These are phyloP conservation scores for Tetramorium alpestre DNA, from an alignment of 1,140 invertebrate genomes.

Conservation along the genomic window DNA sequence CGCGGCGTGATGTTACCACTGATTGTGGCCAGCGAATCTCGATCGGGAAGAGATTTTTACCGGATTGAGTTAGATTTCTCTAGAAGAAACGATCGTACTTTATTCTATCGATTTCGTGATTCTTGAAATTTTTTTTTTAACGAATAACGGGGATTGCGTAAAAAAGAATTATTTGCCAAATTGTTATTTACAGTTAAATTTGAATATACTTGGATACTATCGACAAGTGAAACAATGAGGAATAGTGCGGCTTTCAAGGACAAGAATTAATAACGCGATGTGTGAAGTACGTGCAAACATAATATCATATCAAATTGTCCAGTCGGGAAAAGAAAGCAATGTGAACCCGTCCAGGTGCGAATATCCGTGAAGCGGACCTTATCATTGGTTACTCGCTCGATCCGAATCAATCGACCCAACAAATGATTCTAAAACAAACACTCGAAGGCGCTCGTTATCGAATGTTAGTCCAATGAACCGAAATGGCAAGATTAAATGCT, in stretches of 20 bases:
- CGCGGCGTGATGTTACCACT: constrained; percentile 1
- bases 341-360: constrained; percentile 75
- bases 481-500: constrained; percentile 54
- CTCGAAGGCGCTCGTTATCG: constrained; percentile 63
- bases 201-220: background rate
- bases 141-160: background rate
- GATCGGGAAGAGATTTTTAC: constrained; percentile 10
- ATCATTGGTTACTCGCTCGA: constrained; percentile 70
- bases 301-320: constrained; percentile 68
- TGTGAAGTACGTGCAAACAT: constrained; percentile 68
- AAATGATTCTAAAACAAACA: constrained; percentile 50
- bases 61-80: constrained; percentile 8
- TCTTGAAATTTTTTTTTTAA: background rate
- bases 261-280: constrained; percentile 56
- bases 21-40: constrained; percentile 5
- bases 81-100: background rate
- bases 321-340: constrained; percentile 70
- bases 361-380: constrained; percentile 57
- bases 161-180: background rate
- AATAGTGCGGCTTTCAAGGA: background rate
- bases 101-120: background rate
- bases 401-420: constrained; percentile 66
- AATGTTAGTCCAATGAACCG: constrained; percentile 44
- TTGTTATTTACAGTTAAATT: background rate
- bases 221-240: background rate